Evolutionary conservation across 2,888 invertebrate genomes (phyloP).

Genomic region (Acanthacorydalis orientalis): DNA sequence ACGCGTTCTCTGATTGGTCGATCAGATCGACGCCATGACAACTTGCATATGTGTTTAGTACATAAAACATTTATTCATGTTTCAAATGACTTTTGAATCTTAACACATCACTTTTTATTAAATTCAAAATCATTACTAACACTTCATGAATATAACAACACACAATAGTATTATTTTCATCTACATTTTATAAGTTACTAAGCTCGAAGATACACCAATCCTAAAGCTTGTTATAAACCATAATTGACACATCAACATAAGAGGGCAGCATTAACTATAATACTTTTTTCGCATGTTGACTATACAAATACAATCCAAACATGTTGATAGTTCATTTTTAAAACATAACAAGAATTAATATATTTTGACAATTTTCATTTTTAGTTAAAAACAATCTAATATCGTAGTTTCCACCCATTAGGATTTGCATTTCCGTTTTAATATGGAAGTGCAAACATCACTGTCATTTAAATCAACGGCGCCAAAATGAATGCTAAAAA

Average conservation of each 20-base stretch:
- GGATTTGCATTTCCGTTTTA: neutral
- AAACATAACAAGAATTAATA: too few species aligned
- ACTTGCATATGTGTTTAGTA: slow-evolving; percentile 12
- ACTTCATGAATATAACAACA: neutral
- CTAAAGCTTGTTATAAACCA: neutral
- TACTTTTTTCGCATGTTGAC: too few species aligned
- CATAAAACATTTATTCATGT: neutral
- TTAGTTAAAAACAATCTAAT: too few species aligned
- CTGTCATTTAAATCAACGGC: too few species aligned
- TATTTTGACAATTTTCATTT: too few species aligned
- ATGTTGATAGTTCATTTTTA: too few species aligned
- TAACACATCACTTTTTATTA: too few species aligned
- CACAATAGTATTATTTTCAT: neutral
- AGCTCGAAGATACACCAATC: neutral
- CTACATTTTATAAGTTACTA: too few species aligned
- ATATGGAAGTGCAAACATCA: too few species aligned
- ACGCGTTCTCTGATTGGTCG: slow-evolving; percentile 55
- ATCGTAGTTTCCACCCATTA: neutral
- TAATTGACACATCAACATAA: neutral
- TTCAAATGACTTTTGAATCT: neutral
- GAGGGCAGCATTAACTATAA: too few species aligned
- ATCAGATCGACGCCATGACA: slow-evolving; percentile 48
- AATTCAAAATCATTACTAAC: neutral
- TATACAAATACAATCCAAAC: too few species aligned
- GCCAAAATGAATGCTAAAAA: too few species aligned